A percentile compares a stretch with the other conserved stretches of the same genome.
Evolutionary conservation across 2,797 vertebrate species (phyloP).

Genomic region (Malurus splendens): DNA sequence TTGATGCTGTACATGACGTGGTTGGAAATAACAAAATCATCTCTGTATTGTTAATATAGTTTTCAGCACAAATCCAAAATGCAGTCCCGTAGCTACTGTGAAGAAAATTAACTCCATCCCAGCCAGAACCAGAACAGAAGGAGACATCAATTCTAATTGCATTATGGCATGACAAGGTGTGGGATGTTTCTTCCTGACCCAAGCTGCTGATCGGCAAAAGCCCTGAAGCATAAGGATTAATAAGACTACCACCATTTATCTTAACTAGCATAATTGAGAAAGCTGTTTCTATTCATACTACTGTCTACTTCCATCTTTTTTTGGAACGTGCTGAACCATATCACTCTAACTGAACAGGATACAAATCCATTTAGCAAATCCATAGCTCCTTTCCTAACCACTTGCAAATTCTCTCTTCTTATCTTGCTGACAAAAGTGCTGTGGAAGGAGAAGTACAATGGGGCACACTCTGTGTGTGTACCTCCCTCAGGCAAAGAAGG

Average conservation of each 20-base stretch:
- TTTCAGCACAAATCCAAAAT: neutral
- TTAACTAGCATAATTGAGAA: conserved; percentile 56
- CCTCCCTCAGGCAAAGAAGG: conserved; percentile 37
- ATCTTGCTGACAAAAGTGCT: conserved; percentile 42
- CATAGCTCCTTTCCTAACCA: conserved; percentile 38
- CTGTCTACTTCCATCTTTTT: conserved; percentile 53
- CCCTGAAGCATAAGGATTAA: conserved; percentile 50
- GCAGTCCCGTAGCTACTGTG: neutral
- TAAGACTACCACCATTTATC: conserved; percentile 43
- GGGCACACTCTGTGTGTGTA: neutral
- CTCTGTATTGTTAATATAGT: neutral
- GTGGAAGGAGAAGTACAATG: conserved; percentile 33
- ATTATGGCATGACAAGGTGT: neutral
- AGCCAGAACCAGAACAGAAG: neutral
- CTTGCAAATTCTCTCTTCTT: conserved; percentile 41
- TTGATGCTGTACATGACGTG: no score
- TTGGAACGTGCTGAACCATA: conserved; percentile 34
- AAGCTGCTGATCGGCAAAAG: conserved; percentile 23
- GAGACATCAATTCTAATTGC: conserved; percentile 25
- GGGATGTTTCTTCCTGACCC: conserved; percentile 31
- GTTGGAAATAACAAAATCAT: neutral
- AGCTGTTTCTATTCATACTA: conserved; percentile 40
- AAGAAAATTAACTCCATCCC: neutral
- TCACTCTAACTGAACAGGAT: conserved; percentile 43
- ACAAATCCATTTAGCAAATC: conserved; percentile 54